Evolutionary conservation across 2,888 invertebrate species (phyloP), one percentile per base, ranked within the genome.

Genomic region (Arenicola marina): DNA sequence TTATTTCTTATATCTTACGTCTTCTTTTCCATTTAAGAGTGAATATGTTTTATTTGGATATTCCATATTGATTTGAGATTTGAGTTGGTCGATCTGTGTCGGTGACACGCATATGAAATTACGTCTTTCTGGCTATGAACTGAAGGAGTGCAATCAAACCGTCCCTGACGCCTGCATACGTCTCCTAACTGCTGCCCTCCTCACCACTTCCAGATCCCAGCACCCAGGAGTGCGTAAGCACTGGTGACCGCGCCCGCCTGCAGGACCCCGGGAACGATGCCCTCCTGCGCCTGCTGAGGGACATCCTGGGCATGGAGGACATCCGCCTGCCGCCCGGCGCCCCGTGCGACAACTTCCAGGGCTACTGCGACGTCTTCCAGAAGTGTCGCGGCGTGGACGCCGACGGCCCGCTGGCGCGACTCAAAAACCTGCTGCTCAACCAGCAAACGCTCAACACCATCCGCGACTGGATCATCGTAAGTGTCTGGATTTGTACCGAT

Each of bases 341-440:
- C 55, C 98, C 99, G 0, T 99, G 99, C 84, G 96, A 99, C 85
- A 96, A 99, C 85, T 99, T 95, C 87, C 84, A 81, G 89, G 98
- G 99, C 58, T 99, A 99, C 85, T 99, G 99, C 86, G 99, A 99
- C 87, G 98, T 99, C 70, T 99, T 99, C 87, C 89, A 95, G 59
- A 97, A 96, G 84, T 99, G 99, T 83, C 90, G 99, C 71, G 94
- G 95, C 0, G 97, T 99, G 28, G 98, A 99, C 86, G 97, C 98
- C 0, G 98, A 99, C 78, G 99, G 99, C 4, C 99, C 99, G 1
- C 86, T 99, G 68, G 95, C 95, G 28, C 89, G 97, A 58, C 88
- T 99, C 63, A 98, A 98, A 87, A 98, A 97, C 85, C 87, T 97
- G 55, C 88, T 98, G 28, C 90, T 98, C 74, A 95, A 95, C 84